These are phyloP conservation scores for Champsocephalus esox DNA, from an alignment of 2,797 vertebrate genomes.

Conservation along the genomic window DNA sequence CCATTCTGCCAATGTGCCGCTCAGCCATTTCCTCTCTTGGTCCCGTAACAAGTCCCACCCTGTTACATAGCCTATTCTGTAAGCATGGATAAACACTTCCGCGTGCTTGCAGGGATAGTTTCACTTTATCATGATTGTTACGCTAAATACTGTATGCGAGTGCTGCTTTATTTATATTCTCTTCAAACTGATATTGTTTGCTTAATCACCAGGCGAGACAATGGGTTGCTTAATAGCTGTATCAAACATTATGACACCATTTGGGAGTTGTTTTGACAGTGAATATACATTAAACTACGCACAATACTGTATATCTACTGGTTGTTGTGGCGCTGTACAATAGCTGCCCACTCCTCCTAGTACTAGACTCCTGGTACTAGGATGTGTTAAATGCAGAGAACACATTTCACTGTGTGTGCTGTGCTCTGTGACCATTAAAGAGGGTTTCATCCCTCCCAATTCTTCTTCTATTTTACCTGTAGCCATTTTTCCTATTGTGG, in stretches of 20 bases:
- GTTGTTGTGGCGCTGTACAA: not conserved
- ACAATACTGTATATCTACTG: not conserved
- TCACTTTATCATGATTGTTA: constrained; percentile 41
- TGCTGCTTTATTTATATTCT: constrained; percentile 41
- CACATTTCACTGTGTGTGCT: no score
- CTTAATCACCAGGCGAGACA: constrained; percentile 38
- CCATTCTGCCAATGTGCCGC: constrained; percentile 53
- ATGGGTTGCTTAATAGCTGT: constrained; percentile 27
- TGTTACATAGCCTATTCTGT: constrained; percentile 29
- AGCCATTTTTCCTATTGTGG: constrained; percentile 23
- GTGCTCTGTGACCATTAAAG: no score
- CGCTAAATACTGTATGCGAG: constrained; percentile 15
- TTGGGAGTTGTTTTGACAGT: constrained; percentile 6
- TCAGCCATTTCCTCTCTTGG: constrained; percentile 26
- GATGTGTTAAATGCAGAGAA: no score
- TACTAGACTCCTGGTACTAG: no score
- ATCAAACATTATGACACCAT: constrained; percentile 31
- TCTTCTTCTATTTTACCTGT: constrained; percentile 17
- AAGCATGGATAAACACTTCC: constrained; percentile 49
- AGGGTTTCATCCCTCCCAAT: no score
- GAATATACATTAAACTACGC: constrained; percentile 5
- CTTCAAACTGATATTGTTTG: constrained; percentile 39
- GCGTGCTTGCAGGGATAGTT: constrained; percentile 37
- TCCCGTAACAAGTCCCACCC: constrained; percentile 42
- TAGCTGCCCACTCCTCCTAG: no score